phyloP scores from a whole-genome alignment of 2,797 vertebrate genomes.

The Cirrhinus molitorella region DNA sequence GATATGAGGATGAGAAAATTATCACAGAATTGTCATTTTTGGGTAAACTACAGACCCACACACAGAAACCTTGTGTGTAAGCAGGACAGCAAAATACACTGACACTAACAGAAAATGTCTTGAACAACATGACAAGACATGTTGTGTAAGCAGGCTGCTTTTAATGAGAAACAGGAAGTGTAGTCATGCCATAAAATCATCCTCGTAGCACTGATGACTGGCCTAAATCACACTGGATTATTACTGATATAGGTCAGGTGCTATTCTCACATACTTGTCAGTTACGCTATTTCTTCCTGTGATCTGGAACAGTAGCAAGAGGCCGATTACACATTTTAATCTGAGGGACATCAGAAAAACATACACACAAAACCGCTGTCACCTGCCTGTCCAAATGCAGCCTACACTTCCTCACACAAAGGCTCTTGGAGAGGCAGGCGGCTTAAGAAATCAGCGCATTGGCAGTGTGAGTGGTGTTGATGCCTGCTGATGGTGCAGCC shows the following conservation, averaged over 20 bases:
- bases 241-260: slow-evolving; percentile 42
- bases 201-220: background rate
- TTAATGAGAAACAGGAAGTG: slow-evolving; percentile 28
- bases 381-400: slow-evolving; percentile 41
- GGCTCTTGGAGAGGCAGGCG: slow-evolving; percentile 16
- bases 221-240: slow-evolving; percentile 31
- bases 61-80: background rate
- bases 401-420: slow-evolving; percentile 33
- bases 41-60: background rate
- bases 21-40: background rate
- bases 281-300: slow-evolving; percentile 3
- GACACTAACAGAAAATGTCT: background rate
- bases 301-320: slow-evolving; percentile 6
- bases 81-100: background rate
- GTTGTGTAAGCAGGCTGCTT: slow-evolving; percentile 32
- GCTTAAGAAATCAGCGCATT: slow-evolving; percentile 38
- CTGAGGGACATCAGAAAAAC: background rate
- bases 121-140: slow-evolving; percentile 50
- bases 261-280: slow-evolving; percentile 20
- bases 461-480: slow-evolving; percentile 42
- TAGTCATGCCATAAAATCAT: slow-evolving; percentile 14
- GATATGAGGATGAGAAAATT: background rate
- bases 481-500: slow-evolving; percentile 58
- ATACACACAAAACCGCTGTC: slow-evolving; percentile 46
- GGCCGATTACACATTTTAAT: background rate